Evolutionary conservation across 2,888 invertebrate genomes (phyloP).

Genomic region (Sesia apiformis): DNA sequence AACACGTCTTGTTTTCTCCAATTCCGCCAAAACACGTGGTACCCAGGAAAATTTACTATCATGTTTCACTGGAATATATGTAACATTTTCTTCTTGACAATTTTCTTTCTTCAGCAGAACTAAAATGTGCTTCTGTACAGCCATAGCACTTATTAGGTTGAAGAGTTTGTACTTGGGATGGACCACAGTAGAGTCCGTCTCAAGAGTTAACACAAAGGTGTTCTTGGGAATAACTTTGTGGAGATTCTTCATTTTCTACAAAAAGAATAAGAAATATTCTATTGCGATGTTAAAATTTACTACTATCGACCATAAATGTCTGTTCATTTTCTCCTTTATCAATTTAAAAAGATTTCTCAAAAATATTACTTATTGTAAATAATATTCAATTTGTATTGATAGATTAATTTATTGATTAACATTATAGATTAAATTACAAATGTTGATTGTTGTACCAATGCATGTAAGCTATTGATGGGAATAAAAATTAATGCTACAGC

Average conservation of each 20-base stretch:
- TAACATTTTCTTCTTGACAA: constrained; percentile 13
- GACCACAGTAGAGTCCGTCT: constrained; percentile 21
- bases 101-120: constrained; percentile 27
- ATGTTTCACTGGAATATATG: constrained; percentile 25
- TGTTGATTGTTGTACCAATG: too few species aligned
- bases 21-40: constrained; percentile 22
- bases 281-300: too few species aligned
- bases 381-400: too few species aligned
- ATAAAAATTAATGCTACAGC: too few species aligned
- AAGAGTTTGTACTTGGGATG: constrained; percentile 22
- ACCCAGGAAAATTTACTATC: constrained; percentile 37
- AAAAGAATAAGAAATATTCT: background rate
- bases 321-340: too few species aligned
- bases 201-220: constrained; percentile 29
- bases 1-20: constrained; percentile 26
- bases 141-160: constrained; percentile 27
- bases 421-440: too few species aligned
- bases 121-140: constrained; percentile 25
- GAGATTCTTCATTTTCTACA: constrained; percentile 33
- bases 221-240: constrained; percentile 17
- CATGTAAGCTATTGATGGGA: too few species aligned
- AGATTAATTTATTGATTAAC: too few species aligned
- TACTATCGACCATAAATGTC: too few species aligned
- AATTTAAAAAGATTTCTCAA: too few species aligned
- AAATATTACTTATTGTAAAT: too few species aligned